These are phyloP conservation scores for Anser cygnoides DNA, from an alignment of 2,113 vertebrate genomes.

Conservation along the genomic window DNA sequence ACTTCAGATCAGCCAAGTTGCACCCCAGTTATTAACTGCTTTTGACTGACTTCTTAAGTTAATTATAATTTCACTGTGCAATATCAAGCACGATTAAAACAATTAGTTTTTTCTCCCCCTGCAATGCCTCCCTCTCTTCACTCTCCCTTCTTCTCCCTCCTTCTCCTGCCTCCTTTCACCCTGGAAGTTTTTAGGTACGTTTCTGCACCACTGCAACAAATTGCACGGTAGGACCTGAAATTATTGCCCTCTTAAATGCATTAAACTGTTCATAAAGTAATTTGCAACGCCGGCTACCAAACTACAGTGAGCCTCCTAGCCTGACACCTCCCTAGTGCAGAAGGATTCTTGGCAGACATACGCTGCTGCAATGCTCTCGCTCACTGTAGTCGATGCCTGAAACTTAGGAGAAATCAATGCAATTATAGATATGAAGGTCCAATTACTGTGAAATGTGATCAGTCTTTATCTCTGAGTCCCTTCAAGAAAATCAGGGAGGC, in stretches of 20 bases:
- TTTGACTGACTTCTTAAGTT: constrained; percentile 71
- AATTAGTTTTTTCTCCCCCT: constrained; percentile 43
- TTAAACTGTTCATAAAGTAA: constrained; percentile 70
- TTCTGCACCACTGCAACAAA: constrained; percentile 64
- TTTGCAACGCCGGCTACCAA: constrained; percentile 62
- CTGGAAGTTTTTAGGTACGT: constrained; percentile 50
- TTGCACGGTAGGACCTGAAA: constrained; percentile 42
- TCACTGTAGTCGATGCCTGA: constrained; percentile 21
- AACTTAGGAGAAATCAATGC: constrained; percentile 69
- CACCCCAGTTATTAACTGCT: constrained; percentile 52
- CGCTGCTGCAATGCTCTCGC: constrained; percentile 42
- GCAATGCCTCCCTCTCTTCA: neutral
- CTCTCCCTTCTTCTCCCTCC: neutral
- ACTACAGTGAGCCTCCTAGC: constrained; percentile 8
- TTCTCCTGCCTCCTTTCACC: neutral
- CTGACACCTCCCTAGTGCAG: constrained; percentile 52
- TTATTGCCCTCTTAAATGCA: constrained; percentile 64
- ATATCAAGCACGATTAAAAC: constrained; percentile 72
- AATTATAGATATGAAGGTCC: constrained; percentile 67
- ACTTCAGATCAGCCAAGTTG: constrained; percentile 33
- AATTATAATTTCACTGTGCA: constrained; percentile 68
- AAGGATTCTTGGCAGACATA: constrained; percentile 37
- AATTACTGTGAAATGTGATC: constrained; percentile 54
- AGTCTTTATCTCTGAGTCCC: constrained; percentile 50
- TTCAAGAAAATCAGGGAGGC: constrained; percentile 47